Evolutionary conservation across 1,140 invertebrate species (phyloP).

Genomic region (Coenobita brevimanus): DNA sequence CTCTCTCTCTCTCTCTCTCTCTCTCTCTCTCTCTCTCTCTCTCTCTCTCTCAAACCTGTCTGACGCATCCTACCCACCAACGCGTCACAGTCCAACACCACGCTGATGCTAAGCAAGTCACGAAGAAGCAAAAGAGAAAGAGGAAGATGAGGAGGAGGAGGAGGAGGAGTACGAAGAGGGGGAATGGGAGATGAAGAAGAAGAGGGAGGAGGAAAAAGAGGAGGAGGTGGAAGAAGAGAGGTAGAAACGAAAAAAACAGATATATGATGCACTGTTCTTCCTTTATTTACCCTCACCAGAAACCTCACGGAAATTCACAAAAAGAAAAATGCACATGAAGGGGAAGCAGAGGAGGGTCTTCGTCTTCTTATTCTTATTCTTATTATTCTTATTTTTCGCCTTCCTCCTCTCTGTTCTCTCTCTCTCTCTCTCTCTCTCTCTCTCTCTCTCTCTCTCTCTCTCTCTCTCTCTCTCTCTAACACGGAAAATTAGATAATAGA

Average conservation of each 20-base stretch:
- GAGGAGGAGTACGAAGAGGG: neutral
- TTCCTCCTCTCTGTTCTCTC: too few relatives aligned
- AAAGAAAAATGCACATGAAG: too few relatives aligned
- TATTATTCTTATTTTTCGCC: too few relatives aligned
- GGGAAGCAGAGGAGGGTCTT: neutral
- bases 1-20: neutral
- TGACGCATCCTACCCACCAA: neutral
- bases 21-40: constrained; percentile 34
- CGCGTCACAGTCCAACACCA: neutral
- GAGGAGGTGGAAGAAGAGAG: too few relatives aligned
- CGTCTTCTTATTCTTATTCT: too few relatives aligned
- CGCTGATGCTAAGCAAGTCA: neutral
- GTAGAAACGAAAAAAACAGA: neutral
- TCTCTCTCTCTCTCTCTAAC: too few relatives aligned
- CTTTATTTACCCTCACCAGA: neutral
- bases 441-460: neutral
- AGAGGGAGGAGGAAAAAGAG: neutral
- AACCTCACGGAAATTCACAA: neutral
- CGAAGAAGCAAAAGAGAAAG: neutral
- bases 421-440: neutral
- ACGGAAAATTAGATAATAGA: neutral
- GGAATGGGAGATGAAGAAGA: neutral
- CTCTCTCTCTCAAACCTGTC: neutral
- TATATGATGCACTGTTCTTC: neutral
- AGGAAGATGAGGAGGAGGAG: neutral